Evolutionary conservation across 2,797 vertebrate species (phyloP).

Genomic region (Ptychobarbus kaznakovi): DNA sequence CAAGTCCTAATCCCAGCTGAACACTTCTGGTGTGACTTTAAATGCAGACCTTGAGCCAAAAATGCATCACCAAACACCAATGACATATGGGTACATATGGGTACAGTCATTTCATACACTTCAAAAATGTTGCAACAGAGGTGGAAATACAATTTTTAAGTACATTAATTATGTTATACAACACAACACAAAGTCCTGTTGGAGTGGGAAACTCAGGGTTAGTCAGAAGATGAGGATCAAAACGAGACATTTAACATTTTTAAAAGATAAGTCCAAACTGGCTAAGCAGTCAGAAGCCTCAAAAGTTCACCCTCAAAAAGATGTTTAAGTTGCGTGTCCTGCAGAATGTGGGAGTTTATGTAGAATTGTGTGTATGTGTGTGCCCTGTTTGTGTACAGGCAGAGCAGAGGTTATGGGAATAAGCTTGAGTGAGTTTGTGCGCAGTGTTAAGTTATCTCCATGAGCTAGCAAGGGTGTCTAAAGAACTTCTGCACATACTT

Average conservation of each 20-base stretch:
- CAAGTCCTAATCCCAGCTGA: no score
- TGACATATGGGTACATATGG: no score
- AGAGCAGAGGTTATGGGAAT: slow-evolving; percentile 27
- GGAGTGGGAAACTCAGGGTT: slow-evolving; percentile 3
- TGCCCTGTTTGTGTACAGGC: slow-evolving; percentile 18
- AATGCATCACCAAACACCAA: no score
- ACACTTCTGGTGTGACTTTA: no score
- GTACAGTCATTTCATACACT: no score
- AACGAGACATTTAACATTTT: slow-evolving; percentile 19
- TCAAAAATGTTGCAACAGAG: no score
- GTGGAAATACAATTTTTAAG: no score
- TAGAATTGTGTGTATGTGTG: slow-evolving; percentile 8
- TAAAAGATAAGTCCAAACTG: slow-evolving; percentile 39
- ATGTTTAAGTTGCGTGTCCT: slow-evolving; percentile 33
- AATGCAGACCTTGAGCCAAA: no score
- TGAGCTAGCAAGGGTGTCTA: slow-evolving; percentile 61
- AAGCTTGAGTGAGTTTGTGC: slow-evolving; percentile 11
- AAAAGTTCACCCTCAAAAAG: slow-evolving; percentile 49
- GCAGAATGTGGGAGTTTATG: slow-evolving; percentile 30
- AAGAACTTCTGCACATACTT: slow-evolving; percentile 68
- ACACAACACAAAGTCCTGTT: neutral
- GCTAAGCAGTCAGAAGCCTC: slow-evolving; percentile 34
- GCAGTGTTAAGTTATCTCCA: slow-evolving; percentile 30
- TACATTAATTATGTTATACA: no score
- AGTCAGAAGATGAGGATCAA: slow-evolving; percentile 45